phyloP scores from a whole-genome alignment of 2,888 invertebrate species.

The Xylota segnis region DNA sequence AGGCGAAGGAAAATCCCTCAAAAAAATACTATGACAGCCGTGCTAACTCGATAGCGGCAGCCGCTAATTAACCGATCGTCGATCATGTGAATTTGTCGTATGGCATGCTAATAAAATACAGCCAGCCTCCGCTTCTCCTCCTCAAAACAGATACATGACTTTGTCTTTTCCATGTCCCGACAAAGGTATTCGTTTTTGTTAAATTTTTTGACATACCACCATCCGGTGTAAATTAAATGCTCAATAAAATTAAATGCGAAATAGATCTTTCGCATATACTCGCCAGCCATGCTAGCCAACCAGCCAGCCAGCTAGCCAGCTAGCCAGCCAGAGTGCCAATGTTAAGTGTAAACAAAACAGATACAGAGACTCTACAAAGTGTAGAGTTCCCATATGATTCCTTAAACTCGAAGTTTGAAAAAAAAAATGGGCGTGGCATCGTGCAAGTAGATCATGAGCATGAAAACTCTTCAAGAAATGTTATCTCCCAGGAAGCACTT shows the following conservation, averaged over 20 bases:
- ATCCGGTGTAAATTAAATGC: conserved; percentile 62
- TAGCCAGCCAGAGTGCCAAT: not conserved
- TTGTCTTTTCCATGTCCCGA: not conserved
- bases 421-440: not conserved
- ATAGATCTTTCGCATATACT: conserved; percentile 54
- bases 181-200: conserved; percentile 28
- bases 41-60: not conserved
- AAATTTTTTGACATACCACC: conserved; percentile 38
- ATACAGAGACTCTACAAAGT: not conserved
- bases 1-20: conserved; percentile 13
- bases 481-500: too few species aligned
- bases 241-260: conserved; percentile 62
- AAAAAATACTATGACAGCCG: not conserved
- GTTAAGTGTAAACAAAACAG: not conserved
- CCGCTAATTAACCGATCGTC: conserved; percentile 59
- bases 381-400: not conserved
- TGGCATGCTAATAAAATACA: conserved; percentile 49
- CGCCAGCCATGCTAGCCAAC: not conserved
- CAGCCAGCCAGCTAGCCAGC: not conserved
- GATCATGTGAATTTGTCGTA: conserved; percentile 64
- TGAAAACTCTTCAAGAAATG: too few species aligned
- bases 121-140: not conserved
- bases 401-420: not conserved
- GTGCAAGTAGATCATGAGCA: too few species aligned
- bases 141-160: not conserved